phyloP scores from a whole-genome alignment of 2,113 vertebrate genomes.

The Oncorhynchus gorbuscha region DNA sequence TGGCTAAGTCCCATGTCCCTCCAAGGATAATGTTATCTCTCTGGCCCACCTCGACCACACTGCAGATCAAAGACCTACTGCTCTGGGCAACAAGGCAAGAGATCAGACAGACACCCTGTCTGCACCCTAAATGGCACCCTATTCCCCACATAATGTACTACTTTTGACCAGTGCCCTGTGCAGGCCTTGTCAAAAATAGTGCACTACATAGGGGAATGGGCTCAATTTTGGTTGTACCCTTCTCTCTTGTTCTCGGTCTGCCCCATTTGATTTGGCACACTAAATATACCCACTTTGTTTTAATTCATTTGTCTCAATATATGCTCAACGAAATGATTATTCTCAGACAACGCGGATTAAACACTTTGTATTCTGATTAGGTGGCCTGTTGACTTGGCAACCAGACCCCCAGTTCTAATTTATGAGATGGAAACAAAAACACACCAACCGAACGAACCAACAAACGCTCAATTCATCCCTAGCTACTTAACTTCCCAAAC shows the following conservation, averaged over 20 bases:
- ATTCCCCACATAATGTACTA: too few species aligned
- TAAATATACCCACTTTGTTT: background rate
- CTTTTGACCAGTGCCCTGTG: too few species aligned
- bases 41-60: constrained; percentile 21
- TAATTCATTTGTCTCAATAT: background rate
- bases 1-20: constrained; percentile 8
- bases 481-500: too few species aligned
- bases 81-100: background rate
- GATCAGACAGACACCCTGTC: too few species aligned
- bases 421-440: background rate
- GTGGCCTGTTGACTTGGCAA: background rate
- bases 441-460: background rate
- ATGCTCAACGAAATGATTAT: background rate
- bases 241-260: background rate
- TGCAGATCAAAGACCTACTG: constrained; percentile 4
- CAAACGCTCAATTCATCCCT: background rate
- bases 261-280: background rate
- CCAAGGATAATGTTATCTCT: constrained; percentile 20
- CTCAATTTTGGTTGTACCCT: too few species aligned
- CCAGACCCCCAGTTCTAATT: background rate
- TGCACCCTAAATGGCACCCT: too few species aligned
- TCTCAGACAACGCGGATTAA: background rate
- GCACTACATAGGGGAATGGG: too few species aligned
- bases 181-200: too few species aligned
- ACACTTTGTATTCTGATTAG: background rate